These are phyloP conservation scores for Drosophila yakuba DNA, from an alignment of 1,140 invertebrate genomes.

Conservation along the genomic window DNA sequence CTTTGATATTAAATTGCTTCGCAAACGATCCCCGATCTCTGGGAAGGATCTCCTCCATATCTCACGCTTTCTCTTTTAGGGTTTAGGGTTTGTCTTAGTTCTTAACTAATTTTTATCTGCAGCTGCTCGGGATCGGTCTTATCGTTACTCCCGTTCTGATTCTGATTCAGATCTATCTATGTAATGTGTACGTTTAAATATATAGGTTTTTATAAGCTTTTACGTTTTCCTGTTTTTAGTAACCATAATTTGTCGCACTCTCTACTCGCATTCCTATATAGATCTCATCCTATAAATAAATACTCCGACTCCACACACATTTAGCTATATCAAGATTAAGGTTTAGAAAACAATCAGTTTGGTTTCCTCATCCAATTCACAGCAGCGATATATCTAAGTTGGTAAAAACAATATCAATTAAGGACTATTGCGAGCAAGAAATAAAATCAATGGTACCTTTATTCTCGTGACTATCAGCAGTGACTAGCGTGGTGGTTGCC, in stretches of 20 bases:
- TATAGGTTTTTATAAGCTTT: constrained; percentile 73
- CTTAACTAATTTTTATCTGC: constrained; percentile 76
- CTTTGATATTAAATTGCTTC: constrained; percentile 75
- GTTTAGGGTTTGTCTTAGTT: constrained; percentile 72
- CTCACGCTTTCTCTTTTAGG: constrained; percentile 21
- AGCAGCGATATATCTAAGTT: constrained; percentile 81
- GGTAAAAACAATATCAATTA: neutral
- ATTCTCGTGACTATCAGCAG: constrained; percentile 85
- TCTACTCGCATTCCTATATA: constrained; percentile 46
- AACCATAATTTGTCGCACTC: constrained; percentile 82
- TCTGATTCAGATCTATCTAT: constrained; percentile 51
- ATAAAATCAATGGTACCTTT: constrained; percentile 60
- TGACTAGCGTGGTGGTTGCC: constrained; percentile 84
- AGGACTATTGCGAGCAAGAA: neutral
- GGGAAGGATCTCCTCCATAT: constrained; percentile 18
- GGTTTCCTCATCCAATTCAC: constrained; percentile 76
- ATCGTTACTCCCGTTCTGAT: constrained; percentile 18
- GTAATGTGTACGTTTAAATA: constrained; percentile 61
- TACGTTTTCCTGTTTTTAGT: constrained; percentile 76
- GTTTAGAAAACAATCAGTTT: constrained; percentile 77
- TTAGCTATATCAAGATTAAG: constrained; percentile 78
- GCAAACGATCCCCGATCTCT: constrained; percentile 42
- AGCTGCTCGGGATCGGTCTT: constrained; percentile 25
- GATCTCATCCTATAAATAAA: constrained; percentile 77
- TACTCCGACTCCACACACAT: constrained; percentile 76